phyloP scores from a whole-genome alignment of 2,113 vertebrate species.

The Chloroceryle aenea region DNA sequence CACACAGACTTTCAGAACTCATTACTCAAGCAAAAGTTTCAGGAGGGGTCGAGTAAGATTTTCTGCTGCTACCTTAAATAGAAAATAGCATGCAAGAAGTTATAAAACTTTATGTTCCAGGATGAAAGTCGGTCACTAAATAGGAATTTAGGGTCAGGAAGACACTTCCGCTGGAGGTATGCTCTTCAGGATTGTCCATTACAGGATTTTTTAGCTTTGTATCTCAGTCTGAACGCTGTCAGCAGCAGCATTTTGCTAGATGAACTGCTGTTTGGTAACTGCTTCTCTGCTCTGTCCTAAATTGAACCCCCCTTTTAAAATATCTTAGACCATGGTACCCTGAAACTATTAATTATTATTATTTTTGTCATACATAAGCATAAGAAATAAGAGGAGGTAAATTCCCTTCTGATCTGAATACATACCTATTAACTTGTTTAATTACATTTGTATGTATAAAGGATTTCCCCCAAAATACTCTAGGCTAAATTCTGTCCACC shows the following conservation, averaged over 20 bases:
- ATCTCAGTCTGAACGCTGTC: not conserved
- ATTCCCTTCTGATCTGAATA: not conserved
- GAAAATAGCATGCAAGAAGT: not conserved
- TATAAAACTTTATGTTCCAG: constrained; percentile 25
- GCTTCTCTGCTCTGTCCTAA: not conserved
- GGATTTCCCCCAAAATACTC: not conserved
- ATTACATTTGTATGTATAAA: not conserved
- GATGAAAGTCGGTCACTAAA: constrained; percentile 22
- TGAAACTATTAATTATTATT: not conserved
- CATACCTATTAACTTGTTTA: not conserved
- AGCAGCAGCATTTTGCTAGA: not conserved
- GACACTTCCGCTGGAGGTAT: not conserved
- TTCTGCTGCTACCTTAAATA: not conserved
- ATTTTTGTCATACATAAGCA: not conserved
- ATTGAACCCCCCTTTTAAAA: not conserved
- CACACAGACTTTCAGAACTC: not conserved
- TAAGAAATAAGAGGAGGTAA: not conserved
- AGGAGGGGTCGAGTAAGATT: not conserved
- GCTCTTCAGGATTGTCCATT: not conserved
- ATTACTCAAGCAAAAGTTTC: constrained; percentile 1
- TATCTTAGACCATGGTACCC: not conserved
- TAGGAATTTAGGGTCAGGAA: constrained; percentile 11
- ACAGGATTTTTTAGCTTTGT: not conserved
- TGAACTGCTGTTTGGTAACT: not conserved
- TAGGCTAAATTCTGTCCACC: not conserved